phyloP scores from a whole-genome alignment of 2,888 invertebrate genomes.

The Urechis unicinctus region DNA sequence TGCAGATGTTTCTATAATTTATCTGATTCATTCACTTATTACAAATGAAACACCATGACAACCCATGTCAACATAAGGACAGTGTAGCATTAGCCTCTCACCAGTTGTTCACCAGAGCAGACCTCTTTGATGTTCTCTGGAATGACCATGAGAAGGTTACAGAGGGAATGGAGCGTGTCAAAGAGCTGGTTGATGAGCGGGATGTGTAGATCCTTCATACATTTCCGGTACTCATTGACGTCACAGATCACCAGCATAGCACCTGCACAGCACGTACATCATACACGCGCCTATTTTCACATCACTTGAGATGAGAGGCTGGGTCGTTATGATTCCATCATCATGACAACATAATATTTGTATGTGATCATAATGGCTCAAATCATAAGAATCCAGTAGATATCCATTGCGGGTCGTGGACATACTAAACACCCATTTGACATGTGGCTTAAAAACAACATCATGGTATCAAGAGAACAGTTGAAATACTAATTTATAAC shows the following conservation, averaged over 20 bases:
- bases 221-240: conserved; percentile 91
- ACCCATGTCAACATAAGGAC: background rate
- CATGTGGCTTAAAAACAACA: background rate
- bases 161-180: conserved; percentile 89
- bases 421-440: background rate
- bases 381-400: too few species aligned
- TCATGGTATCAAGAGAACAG: too few species aligned
- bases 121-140: conserved; percentile 95
- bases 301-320: background rate
- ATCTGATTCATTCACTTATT: too few species aligned
- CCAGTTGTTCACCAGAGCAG: conserved; percentile 87
- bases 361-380: too few species aligned
- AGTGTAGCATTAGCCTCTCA: conserved; percentile 49
- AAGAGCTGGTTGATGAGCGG: conserved; percentile 80
- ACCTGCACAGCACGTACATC: conserved; percentile 55
- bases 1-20: too few species aligned
- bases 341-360: background rate
- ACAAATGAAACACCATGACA: background rate
- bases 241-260: conserved; percentile 98
- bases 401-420: too few species aligned
- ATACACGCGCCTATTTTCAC: background rate
- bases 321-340: background rate
- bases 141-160: conserved; percentile 82
- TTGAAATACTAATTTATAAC: too few species aligned
- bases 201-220: conserved; percentile 72